Percentiles rank a stretch among this genome's conserved stretches.
phyloP scores from a whole-genome alignment of 1,140 invertebrate species.

The Drosophila arawakana region DNA sequence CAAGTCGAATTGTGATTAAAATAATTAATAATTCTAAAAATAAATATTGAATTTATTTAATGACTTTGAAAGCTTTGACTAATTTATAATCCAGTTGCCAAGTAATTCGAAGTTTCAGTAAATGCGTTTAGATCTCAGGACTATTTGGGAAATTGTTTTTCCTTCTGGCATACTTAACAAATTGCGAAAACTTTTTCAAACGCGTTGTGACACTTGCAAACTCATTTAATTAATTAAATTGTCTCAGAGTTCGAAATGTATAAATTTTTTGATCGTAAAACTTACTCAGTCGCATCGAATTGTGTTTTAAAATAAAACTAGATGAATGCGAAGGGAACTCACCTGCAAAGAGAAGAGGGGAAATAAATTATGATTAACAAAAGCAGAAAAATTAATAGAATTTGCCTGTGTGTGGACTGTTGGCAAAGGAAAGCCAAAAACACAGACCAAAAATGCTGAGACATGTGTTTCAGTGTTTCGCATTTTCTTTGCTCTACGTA shows the following conservation, averaged over 20 bases:
- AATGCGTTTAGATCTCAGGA: conserved; percentile 18
- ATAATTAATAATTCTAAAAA: background rate
- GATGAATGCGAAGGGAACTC: conserved; percentile 37
- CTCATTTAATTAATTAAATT: conserved; percentile 31
- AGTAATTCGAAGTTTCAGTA: background rate
- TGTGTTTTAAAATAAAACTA: background rate
- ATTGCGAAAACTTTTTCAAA: conserved; percentile 21
- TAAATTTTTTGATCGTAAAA: conserved; percentile 13
- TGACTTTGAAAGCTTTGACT: background rate
- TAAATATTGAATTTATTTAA: background rate
- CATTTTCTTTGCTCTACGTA: conserved; percentile 19
- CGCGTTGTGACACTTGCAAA: conserved; percentile 8
- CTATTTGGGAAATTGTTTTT: background rate
- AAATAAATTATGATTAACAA: conserved; percentile 48
- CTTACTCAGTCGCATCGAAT: conserved; percentile 34
- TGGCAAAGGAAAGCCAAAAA: conserved; percentile 12
- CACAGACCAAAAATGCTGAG: conserved; percentile 30
- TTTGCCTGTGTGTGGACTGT: background rate
- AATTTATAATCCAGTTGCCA: background rate
- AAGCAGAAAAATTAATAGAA: conserved; percentile 40
- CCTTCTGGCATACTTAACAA: conserved; percentile 12
- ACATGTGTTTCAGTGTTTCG: conserved; percentile 24
- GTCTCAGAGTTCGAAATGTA: conserved; percentile 1
- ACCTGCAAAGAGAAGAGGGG: conserved; percentile 62
- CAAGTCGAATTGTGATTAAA: conserved; percentile 2